Conservation (phyloP, 2,113 vertebrate species). For the Corydoras maculifer region DNA sequence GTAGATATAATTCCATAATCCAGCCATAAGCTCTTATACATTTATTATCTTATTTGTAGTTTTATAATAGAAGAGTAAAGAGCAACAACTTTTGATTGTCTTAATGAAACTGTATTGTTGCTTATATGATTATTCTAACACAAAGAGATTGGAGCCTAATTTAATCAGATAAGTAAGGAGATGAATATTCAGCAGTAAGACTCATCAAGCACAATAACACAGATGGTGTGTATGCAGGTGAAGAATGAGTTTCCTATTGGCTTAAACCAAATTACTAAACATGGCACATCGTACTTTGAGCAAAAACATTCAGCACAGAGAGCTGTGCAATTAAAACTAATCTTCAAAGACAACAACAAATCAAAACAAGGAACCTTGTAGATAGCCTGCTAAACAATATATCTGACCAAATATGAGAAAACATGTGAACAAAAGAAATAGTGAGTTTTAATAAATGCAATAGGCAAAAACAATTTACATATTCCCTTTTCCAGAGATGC, state of each 20-base stretch:
- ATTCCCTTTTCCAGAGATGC: too few species aligned
- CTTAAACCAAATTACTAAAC: slow-evolving; percentile 45
- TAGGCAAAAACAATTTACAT: too few species aligned
- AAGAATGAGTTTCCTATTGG: slow-evolving; percentile 44
- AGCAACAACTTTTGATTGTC: slow-evolving; percentile 52
- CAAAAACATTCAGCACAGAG: slow-evolving; percentile 11
- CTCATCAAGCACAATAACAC: slow-evolving; percentile 56
- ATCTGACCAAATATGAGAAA: neutral
- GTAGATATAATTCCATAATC: slow-evolving; percentile 12
- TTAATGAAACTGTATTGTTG: slow-evolving; percentile 53
- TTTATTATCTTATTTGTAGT: too few species aligned
- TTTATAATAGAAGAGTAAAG: too few species aligned
- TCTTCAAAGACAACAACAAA: neutral
- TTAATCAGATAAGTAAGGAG: slow-evolving; percentile 60
- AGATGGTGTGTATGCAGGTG: slow-evolving; percentile 64
- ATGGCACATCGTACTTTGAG: slow-evolving; percentile 11
- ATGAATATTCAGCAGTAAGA: slow-evolving; percentile 68
- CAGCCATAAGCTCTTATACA: neutral
- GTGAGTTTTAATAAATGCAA: too few species aligned
- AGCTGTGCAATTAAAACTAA: slow-evolving; percentile 1
- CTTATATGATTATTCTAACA: slow-evolving; percentile 49
- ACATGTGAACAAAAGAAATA: too few species aligned
- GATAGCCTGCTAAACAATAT: neutral
- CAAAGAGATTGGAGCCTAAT: slow-evolving; percentile 61
- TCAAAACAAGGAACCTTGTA: neutral